Base-by-base conservation (phyloP, 2,797 vertebrate species). In the Rhodeus uyekii region DNA sequence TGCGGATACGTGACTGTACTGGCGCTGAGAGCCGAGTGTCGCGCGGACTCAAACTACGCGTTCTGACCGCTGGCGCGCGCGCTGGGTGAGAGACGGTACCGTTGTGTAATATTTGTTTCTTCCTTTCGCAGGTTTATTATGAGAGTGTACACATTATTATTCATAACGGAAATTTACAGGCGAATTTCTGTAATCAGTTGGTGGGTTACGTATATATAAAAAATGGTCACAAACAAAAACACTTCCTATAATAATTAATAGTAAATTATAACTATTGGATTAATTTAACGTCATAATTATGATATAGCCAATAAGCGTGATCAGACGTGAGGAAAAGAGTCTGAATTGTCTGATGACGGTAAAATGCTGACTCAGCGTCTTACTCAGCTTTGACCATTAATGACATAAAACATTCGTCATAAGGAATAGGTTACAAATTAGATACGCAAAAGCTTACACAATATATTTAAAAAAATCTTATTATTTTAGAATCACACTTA, bases 1-100 rank as follows among this genome's bases (percentile, higher is more conserved):
- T 22, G 24, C 27, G 22, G 22, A 46, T 32, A 46, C 58, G 75
- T 76, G 75, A 76, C 75, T 76, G 74, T 34, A 63, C 58, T 74
- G 48, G 32, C 19, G 34, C 46, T 14, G 71, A 32, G 42, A 46
- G 67, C 24, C 2, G 14, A 53, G 13, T 8, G 74, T 61, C 44
- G 46, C 50, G 46, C 36, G 9, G 74, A 60, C 22, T 32, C 55
- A 55, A 72, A 55, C 48, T 24, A 36, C 71, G 48, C 71, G 71
- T 18, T 74, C 5, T 55, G 32, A 24, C 39, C 34, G 78, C 39
- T 34, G 65, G 24, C 44, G 19, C 64, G 78, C 38, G 27, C 16
- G 68, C 3, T 9, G 36, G 27, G 7, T 38, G 48, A 76, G 55
- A 61, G 36, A 32, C 55, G 6, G 24, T 60, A 5, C 12, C 13